phyloP scores from a whole-genome alignment of 2,113 vertebrate species.

The Spheniscus mendiculus region DNA sequence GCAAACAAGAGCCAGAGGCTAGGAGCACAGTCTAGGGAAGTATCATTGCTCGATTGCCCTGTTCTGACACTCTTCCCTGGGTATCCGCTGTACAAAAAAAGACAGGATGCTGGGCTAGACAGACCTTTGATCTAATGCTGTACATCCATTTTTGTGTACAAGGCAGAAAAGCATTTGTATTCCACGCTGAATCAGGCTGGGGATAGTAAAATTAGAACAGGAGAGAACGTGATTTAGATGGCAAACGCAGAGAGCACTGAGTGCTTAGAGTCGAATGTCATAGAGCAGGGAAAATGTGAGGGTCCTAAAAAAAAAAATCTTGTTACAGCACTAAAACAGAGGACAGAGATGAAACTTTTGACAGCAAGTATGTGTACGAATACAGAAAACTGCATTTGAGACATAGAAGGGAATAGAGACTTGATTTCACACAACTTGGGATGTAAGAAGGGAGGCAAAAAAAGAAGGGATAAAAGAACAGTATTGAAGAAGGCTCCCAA shows the following conservation, averaged over 20 bases:
- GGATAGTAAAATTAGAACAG: background rate
- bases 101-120: constrained; percentile 3
- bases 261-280: background rate
- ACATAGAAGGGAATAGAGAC: background rate
- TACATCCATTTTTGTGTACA: background rate
- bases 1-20: background rate
- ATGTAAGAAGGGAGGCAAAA: background rate
- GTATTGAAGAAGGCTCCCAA: background rate
- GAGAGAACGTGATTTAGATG: background rate
- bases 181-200: background rate
- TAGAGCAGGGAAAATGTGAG: background rate
- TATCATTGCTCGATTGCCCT: background rate
- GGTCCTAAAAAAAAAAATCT: background rate
- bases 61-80: background rate
- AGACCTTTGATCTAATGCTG: background rate
- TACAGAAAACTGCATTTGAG: background rate
- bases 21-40: background rate
- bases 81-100: background rate
- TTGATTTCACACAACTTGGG: background rate
- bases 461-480: background rate
- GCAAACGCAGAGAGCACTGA: background rate
- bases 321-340: background rate
- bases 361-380: background rate
- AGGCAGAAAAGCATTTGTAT: background rate
- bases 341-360: background rate